Evolutionary conservation across 1,140 invertebrate genomes (phyloP).

Genomic region (Probaryconus sp.): DNA sequence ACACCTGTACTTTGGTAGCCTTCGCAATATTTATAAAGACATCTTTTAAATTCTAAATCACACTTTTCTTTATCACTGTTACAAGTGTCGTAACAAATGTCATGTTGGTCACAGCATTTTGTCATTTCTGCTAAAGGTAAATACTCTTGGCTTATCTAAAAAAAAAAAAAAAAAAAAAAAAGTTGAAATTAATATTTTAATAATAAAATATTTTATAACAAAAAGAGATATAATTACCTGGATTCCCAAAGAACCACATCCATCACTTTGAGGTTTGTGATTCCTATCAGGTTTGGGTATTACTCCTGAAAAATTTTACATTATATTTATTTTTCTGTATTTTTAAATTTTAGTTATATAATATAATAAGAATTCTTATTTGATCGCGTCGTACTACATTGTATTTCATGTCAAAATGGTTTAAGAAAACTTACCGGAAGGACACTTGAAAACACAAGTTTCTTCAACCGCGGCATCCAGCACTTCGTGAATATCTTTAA

Average conservation of each 20-base stretch:
- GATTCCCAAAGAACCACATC: constrained; percentile 87
- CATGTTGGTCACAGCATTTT: constrained; percentile 90
- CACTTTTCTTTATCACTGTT: constrained; percentile 90
- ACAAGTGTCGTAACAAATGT: constrained; percentile 94
- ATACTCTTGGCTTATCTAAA: constrained; percentile 86
- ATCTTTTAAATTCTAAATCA: constrained; percentile 91
- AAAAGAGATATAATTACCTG: no score
- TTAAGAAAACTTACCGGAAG: constrained; percentile 79
- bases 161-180: constrained; percentile 39
- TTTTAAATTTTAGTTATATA: constrained; percentile 1
- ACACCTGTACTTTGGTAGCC: constrained; percentile 81
- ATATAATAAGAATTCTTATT: no score
- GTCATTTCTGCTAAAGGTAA: constrained; percentile 88
- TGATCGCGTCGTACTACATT: no score
- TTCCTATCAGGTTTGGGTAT: constrained; percentile 84
- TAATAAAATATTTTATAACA: constrained; percentile 18
- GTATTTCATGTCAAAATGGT: constrained; percentile 16
- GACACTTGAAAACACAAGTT: constrained; percentile 87
- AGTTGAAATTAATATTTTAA: background rate
- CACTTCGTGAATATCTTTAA: constrained; percentile 87
- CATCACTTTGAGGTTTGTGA: constrained; percentile 86
- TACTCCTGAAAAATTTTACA: constrained; percentile 81
- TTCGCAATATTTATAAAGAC: constrained; percentile 90
- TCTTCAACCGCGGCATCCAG: constrained; percentile 91
- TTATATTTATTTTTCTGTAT: no score